These are phyloP conservation scores for Anseranas semipalmata DNA, from an alignment of 2,113 vertebrate genomes.

Conservation along the genomic window DNA sequence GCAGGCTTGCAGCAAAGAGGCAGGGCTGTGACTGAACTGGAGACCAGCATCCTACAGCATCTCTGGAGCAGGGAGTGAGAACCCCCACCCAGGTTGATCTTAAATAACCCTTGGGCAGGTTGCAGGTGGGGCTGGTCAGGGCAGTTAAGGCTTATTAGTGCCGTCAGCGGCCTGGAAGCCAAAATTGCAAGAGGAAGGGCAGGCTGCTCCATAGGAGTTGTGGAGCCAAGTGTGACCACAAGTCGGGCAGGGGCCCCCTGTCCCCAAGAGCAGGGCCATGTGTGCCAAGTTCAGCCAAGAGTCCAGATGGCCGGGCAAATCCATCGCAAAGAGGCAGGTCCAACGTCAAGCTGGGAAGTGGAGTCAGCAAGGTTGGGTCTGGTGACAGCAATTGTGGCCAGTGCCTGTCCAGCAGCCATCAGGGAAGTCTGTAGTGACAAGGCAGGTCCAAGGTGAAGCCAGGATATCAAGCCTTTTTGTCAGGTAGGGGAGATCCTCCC, in stretches of 20 bases:
- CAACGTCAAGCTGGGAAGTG: not conserved
- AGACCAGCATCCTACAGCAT: not conserved
- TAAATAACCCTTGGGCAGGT: not conserved
- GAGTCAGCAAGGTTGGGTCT: not conserved
- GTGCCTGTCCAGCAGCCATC: not conserved
- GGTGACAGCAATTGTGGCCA: not conserved
- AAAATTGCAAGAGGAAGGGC: too few species aligned
- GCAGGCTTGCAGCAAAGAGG: not conserved
- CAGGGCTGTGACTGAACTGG: not conserved
- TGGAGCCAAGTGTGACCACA: accelerated
- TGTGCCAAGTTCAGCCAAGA: not conserved
- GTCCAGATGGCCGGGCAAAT: not conserved
- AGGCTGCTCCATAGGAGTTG: too few species aligned
- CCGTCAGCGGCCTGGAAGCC: accelerated
- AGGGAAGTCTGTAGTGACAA: not conserved
- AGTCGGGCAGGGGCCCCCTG: accelerated
- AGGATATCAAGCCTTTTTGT: not conserved
- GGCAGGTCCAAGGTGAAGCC: not conserved
- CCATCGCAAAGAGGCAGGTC: not conserved
- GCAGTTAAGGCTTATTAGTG: not conserved
- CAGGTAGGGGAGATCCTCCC: not conserved
- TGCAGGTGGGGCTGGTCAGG: not conserved
- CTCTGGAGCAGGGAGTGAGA: accelerated
- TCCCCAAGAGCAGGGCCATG: not conserved
- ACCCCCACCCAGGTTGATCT: not conserved